Evolutionary conservation across 2,888 invertebrate species (phyloP).

Genomic region (Oeneis ivallda): DNA sequence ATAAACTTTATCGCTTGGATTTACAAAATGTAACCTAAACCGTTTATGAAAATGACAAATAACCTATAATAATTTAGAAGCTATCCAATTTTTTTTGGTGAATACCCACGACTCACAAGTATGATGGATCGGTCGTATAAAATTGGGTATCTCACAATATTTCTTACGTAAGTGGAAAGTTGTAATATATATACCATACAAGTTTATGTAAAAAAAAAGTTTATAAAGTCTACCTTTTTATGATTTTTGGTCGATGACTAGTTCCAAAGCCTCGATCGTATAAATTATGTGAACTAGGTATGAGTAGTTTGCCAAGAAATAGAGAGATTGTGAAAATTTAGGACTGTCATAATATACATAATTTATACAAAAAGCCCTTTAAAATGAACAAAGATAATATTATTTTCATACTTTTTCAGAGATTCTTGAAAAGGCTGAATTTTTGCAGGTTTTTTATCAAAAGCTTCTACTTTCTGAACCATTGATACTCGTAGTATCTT

Average conservation of each 20-base stretch:
- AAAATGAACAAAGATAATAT: no score
- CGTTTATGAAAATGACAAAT: slow-evolving; percentile 9
- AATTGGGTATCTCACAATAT: slow-evolving; percentile 1
- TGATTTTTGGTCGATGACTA: background rate
- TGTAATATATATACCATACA: background rate
- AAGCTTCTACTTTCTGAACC: no score
- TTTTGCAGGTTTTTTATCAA: no score
- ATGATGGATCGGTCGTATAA: slow-evolving; percentile 10
- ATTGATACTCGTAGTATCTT: no score
- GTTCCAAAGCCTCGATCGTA: no score
- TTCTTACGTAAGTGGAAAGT: slow-evolving; percentile 2
- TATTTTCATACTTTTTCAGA: no score
- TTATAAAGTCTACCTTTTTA: background rate
- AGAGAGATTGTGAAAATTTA: no score
- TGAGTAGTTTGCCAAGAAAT: no score
- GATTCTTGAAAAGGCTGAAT: no score
- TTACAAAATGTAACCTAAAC: slow-evolving; percentile 7
- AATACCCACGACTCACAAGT: slow-evolving; percentile 1
- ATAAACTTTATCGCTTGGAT: slow-evolving; percentile 6
- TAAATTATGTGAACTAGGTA: no score
- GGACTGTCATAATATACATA: no score
- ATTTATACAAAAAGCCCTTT: no score
- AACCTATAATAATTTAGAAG: slow-evolving; percentile 7
- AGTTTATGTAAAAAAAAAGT: background rate
- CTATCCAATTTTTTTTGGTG: slow-evolving; percentile 7